These are phyloP conservation scores for Eurytoma adleriae DNA, from an alignment of 2,888 invertebrate species.

Conservation along the genomic window DNA sequence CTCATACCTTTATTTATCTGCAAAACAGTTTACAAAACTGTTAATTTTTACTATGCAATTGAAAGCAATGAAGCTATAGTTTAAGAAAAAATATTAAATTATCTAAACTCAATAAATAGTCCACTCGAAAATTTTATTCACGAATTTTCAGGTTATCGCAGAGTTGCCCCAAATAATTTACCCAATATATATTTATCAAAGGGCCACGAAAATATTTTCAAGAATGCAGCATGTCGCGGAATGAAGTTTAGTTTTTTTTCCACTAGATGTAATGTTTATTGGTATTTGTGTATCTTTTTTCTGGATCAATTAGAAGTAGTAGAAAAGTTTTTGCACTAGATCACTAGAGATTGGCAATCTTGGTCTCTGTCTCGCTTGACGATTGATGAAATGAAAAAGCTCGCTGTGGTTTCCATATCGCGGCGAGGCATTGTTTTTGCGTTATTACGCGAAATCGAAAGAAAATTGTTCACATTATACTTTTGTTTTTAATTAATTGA, in stretches of 20 bases:
- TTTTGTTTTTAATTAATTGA: too few species aligned
- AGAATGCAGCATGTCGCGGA: slow-evolving; percentile 38
- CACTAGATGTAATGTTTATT: not conserved
- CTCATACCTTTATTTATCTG: too few species aligned
- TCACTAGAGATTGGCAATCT: slow-evolving; percentile 71
- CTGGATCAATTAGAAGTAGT: slow-evolving; percentile 22
- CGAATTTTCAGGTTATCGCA: not conserved
- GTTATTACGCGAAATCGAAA: not conserved
- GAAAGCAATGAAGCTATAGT: too few species aligned
- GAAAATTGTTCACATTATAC: too few species aligned
- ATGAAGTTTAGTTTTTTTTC: slow-evolving; percentile 15
- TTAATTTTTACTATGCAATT: too few species aligned
- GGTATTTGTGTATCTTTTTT: slow-evolving; percentile 5
- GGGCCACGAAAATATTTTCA: not conserved
- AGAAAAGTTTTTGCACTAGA: slow-evolving; percentile 51
- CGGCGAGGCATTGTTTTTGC: slow-evolving; percentile 9
- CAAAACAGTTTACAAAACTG: too few species aligned
- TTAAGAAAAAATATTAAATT: too few species aligned
- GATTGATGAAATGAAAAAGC: slow-evolving; percentile 21
- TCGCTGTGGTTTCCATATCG: slow-evolving; percentile 49
- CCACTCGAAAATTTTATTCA: not conserved
- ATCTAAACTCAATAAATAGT: too few species aligned
- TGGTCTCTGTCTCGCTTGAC: slow-evolving; percentile 74
- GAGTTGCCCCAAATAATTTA: not conserved
- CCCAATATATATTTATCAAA: not conserved